Conservation (phyloP, 2,888 invertebrate genomes). For the Erebia aethiops region DNA sequence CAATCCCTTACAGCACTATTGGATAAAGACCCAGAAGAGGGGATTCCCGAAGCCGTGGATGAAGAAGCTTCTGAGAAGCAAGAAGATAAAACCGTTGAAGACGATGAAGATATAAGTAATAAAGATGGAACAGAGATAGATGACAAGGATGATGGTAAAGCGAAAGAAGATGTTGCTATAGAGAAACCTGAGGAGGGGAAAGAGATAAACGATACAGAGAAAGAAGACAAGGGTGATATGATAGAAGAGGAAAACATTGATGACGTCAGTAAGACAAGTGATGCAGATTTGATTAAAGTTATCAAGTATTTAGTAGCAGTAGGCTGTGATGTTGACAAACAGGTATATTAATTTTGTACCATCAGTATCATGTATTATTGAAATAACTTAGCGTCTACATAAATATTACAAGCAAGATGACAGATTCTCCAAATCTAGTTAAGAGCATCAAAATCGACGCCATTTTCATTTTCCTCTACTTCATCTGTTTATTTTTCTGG, state of each 20-base stretch:
- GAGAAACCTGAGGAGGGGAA: slow-evolving; percentile 31
- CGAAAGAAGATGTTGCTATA: background rate
- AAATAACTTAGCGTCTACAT: too few species aligned
- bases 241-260: slow-evolving; percentile 42
- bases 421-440: too few species aligned
- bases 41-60: slow-evolving; percentile 39
- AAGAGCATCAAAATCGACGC: too few species aligned
- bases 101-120: slow-evolving; percentile 19
- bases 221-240: slow-evolving; percentile 39
- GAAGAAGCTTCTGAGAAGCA: slow-evolving; percentile 26
- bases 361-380: too few species aligned
- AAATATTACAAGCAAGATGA: too few species aligned
- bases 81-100: background rate
- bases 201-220: slow-evolving; percentile 36
- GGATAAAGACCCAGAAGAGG: slow-evolving; percentile 51
- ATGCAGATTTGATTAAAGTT: slow-evolving; percentile 65
- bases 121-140: slow-evolving; percentile 32
- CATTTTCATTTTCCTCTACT: too few species aligned
- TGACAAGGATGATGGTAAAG: slow-evolving; percentile 35
- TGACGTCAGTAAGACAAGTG: slow-evolving; percentile 46
- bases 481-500: too few species aligned
- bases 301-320: slow-evolving; percentile 89
- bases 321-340: slow-evolving; percentile 89
- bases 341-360: slow-evolving; percentile 75
- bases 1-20: slow-evolving; percentile 48